Conservation (phyloP, 2,888 invertebrate genomes). For the Orgyia antiqua region DNA sequence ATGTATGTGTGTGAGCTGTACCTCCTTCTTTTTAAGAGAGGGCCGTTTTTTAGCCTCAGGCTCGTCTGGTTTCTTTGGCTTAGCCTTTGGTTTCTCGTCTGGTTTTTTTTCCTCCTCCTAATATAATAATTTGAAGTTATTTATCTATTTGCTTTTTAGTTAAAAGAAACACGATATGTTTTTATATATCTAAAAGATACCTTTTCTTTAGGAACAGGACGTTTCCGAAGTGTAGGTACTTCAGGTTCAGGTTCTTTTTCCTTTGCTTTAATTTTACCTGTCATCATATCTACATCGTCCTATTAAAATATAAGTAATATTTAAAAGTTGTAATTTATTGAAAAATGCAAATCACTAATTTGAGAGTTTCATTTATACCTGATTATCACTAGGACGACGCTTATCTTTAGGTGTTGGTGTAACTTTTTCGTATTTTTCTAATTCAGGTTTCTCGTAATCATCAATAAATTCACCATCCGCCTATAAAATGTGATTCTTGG, state of each 20-base stretch:
- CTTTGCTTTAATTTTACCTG: conserved; percentile 70
- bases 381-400: conserved; percentile 53
- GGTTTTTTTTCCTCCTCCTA: conserved; percentile 68
- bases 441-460: conserved; percentile 85
- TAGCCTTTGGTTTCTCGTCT: conserved; percentile 67
- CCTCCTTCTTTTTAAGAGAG: conserved; percentile 70
- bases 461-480: conserved; percentile 73
- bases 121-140: conserved; percentile 22
- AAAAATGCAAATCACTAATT: neutral
- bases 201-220: conserved; percentile 65
- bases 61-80: conserved; percentile 58
- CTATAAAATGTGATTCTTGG: conserved; percentile 36
- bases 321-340: neutral
- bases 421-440: conserved; percentile 82
- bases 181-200: conserved; percentile 29
- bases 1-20: too few relatives aligned
- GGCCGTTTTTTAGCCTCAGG: conserved; percentile 61
- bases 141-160: neutral
- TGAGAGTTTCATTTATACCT: conserved; percentile 41
- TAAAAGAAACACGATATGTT: neutral
- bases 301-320: conserved; percentile 30
- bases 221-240: conserved; percentile 60
- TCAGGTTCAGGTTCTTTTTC: conserved; percentile 64
- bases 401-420: conserved; percentile 64
- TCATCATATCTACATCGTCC: conserved; percentile 67